Percentiles rank a stretch among this genome's conserved stretches.
These are phyloP conservation scores for Dorcus hopei DNA, from an alignment of 2,888 invertebrate genomes.

Conservation along the genomic window DNA sequence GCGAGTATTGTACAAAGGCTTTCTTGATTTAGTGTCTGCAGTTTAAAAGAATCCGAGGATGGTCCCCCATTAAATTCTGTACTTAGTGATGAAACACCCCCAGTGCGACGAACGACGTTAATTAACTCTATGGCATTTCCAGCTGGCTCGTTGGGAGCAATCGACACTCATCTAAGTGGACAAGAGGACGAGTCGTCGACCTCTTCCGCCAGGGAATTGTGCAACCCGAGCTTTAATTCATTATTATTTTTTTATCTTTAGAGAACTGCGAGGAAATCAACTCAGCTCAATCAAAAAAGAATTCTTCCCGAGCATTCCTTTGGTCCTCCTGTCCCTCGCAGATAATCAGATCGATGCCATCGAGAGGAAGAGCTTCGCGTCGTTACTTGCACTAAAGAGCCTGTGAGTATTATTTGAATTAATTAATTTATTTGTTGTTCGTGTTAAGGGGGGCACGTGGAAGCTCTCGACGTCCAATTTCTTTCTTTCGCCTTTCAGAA, in stretches of 20 bases:
- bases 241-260: slow-evolving; percentile 20
- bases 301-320: slow-evolving; percentile 46
- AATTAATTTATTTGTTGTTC: background rate
- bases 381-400: slow-evolving; percentile 45
- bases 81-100: too few relatives aligned
- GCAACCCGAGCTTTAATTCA: background rate
- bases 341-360: slow-evolving; percentile 48
- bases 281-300: slow-evolving; percentile 39
- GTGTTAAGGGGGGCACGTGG: slow-evolving; percentile 12
- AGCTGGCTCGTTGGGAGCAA: too few relatives aligned
- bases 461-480: background rate
- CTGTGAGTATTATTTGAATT: slow-evolving; percentile 47
- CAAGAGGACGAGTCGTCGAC: too few relatives aligned
- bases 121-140: too few relatives aligned
- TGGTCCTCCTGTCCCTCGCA: slow-evolving; percentile 51
- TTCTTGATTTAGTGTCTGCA: too few relatives aligned
- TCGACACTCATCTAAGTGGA: too few relatives aligned
- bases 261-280: slow-evolving; percentile 49
- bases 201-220: too few relatives aligned
- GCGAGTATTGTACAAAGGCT: too few relatives aligned
- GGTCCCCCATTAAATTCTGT: too few relatives aligned
- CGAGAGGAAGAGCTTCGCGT: slow-evolving; percentile 43
- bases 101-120: too few relatives aligned
- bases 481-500: slow-evolving; percentile 4
- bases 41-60: too few relatives aligned